A percentile compares a stretch with the other conserved stretches of the same genome.
Evolutionary conservation across 2,797 vertebrate genomes (phyloP).

Genomic region (Erpetoichthys calabaricus): DNA sequence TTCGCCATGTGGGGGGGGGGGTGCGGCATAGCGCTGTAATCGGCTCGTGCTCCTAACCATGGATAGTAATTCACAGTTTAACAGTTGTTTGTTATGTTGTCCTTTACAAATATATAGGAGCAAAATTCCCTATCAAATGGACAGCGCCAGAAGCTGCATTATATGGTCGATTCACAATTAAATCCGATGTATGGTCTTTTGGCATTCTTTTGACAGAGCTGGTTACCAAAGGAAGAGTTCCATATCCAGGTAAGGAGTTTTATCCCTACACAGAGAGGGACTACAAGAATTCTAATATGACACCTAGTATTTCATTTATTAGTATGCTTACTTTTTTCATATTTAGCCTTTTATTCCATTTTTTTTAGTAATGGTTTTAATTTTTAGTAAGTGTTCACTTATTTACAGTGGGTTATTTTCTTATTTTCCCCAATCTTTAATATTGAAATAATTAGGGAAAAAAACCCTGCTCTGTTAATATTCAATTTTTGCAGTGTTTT

Average conservation of each 20-base stretch:
- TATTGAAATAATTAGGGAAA: no score
- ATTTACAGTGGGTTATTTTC: background rate
- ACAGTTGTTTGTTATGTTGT: no score
- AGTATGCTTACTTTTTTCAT: background rate
- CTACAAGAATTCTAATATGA: background rate
- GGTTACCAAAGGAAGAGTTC: slow-evolving; percentile 88
- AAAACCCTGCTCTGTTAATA: no score
- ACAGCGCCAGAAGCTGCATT: slow-evolving; percentile 83
- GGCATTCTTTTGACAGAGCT: slow-evolving; percentile 85
- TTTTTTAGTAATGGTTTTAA: slow-evolving; percentile 2
- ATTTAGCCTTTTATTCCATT: slow-evolving; percentile 1
- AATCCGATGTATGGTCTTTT: slow-evolving; percentile 92
- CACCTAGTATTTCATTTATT: background rate
- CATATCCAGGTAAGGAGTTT: slow-evolving; percentile 73
- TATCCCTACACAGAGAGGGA: no score
- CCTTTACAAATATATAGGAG: slow-evolving; percentile 48
- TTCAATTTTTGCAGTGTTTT: no score
- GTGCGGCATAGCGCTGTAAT: no score
- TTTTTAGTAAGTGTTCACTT: slow-evolving; percentile 5
- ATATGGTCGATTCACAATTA: slow-evolving; percentile 90
- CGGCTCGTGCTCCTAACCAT: no score
- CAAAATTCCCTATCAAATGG: slow-evolving; percentile 95
- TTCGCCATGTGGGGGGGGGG: no score
- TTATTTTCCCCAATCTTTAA: no score
- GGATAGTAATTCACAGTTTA: no score